Conservation (phyloP, 1,140 invertebrate species). For the Lethocerus indicus region DNA sequence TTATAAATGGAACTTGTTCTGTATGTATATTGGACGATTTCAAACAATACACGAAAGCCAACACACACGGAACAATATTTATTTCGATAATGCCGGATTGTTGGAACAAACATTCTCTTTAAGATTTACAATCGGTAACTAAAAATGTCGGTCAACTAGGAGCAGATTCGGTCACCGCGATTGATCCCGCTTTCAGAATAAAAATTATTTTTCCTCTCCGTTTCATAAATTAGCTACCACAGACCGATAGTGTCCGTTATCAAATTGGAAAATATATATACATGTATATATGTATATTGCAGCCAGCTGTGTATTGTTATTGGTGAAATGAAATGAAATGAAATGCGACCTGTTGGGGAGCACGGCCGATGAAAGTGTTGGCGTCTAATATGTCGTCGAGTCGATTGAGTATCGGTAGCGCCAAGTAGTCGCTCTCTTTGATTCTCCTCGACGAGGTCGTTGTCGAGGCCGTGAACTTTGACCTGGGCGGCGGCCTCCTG, state of each 20-base stretch:
- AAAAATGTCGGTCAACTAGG: neutral
- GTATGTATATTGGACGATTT: neutral
- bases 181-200: neutral
- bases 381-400: conserved; percentile 65
- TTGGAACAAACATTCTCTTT: neutral
- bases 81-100: neutral
- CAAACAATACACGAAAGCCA: neutral
- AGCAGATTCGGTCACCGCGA: neutral
- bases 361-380: conserved; percentile 72
- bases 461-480: conserved; percentile 75
- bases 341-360: conserved; percentile 68
- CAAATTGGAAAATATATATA: neutral
- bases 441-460: conserved; percentile 81
- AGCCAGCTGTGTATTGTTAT: neutral
- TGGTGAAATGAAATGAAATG: neutral
- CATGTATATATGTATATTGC: no score
- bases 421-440: conserved; percentile 62
- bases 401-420: conserved; percentile 58
- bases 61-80: neutral
- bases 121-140: neutral
- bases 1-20: neutral
- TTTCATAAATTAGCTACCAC: neutral
- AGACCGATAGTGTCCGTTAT: no score
- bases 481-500: conserved; percentile 80
- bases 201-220: neutral